Evolutionary conservation across 2,888 invertebrate species (phyloP).

Genomic region (Drosophila rellima): DNA sequence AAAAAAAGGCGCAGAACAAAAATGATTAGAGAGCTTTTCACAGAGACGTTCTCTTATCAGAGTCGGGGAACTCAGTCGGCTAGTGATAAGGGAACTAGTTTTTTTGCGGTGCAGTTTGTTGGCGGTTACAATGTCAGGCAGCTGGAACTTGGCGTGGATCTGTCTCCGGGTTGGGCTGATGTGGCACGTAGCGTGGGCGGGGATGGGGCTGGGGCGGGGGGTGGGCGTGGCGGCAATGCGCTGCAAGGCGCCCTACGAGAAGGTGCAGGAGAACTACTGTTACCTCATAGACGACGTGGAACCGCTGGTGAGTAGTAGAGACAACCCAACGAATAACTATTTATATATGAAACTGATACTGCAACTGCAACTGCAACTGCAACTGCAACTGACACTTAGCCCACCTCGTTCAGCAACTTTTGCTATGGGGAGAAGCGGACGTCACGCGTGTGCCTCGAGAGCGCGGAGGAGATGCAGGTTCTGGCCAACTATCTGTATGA

Average conservation of each 20-base stretch:
- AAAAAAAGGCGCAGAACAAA: neutral
- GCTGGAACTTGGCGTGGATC: slow-evolving; percentile 22
- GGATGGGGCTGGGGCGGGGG: neutral
- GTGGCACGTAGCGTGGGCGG: slow-evolving; percentile 4
- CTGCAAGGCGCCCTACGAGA: slow-evolving; percentile 64
- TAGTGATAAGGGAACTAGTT: slow-evolving; percentile 19
- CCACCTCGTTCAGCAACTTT: slow-evolving; percentile 66
- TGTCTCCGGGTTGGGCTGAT: slow-evolving; percentile 8
- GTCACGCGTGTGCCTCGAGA: slow-evolving; percentile 72
- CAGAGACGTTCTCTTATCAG: slow-evolving; percentile 6
- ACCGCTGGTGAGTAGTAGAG: slow-evolving; percentile 57
- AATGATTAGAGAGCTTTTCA: slow-evolving; percentile 21
- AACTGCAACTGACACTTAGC: slow-evolving; percentile 28
- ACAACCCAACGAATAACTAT: neutral
- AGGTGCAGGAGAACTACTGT: slow-evolving; percentile 65
- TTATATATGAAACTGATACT: too few species aligned
- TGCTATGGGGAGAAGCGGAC: slow-evolving; percentile 72
- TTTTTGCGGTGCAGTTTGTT: slow-evolving; percentile 35
- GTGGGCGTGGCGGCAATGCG: slow-evolving; percentile 31
- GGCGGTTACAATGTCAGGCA: slow-evolving; percentile 51
- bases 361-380: too few species aligned
- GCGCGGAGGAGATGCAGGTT: slow-evolving; percentile 61
- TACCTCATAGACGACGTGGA: slow-evolving; percentile 53
- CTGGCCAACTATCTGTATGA: slow-evolving; percentile 64
- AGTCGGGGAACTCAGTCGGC: neutral